Evolutionary conservation across 2,113 vertebrate species (phyloP), one percentile per base, ranked within the genome.

Genomic region (Tachuris rubrigastra): DNA sequence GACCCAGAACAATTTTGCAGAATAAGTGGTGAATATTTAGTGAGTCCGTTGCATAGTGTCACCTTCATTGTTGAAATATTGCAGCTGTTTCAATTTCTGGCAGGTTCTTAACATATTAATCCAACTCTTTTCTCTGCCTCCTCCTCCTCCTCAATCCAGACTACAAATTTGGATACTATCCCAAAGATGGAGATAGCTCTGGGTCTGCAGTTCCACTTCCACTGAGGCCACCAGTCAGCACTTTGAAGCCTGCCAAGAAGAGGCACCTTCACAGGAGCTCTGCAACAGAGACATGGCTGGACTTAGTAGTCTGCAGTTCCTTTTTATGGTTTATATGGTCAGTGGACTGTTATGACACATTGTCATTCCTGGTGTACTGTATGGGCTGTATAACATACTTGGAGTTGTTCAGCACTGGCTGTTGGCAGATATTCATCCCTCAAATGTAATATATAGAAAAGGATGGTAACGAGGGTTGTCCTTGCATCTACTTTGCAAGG

Each of bases 331-430:
- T 75, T 30, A 15, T 15, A 37, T 3, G 7, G 6, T 41, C 16
- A 37, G 25, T 6, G 37, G 8, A 27, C 22, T 69, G 6, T 28
- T 60, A 49, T 0, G 6, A 30, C 7, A 30, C 21, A 2, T 1
- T 33, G 27, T 16, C 10, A 21, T 30, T 85, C 37, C 25, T 60
- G 42, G 17, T 35, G 35, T 8, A n/a, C 8, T 16, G 13, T 7
- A 28, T 0, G 20, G 28, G n/a, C 39, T 23, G 6, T 24, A 8
- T n/a, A 35, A 73, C 21, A 21, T 33, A 4, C 42, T 8, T 24
- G 13, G n/a, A 41, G 20, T 3, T n/a, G 33, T 21, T 91, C 47
- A 50, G 35, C 69, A 42, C 5, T 2, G 11, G 24, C 30, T 69
- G 39, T 11, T 63, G 35, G 37, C 27, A 74, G 41, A 19, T 8